Evolutionary conservation across 2,888 invertebrate species (phyloP), one percentile per base, ranked within the genome.

Genomic region (Coelinius sp.): DNA sequence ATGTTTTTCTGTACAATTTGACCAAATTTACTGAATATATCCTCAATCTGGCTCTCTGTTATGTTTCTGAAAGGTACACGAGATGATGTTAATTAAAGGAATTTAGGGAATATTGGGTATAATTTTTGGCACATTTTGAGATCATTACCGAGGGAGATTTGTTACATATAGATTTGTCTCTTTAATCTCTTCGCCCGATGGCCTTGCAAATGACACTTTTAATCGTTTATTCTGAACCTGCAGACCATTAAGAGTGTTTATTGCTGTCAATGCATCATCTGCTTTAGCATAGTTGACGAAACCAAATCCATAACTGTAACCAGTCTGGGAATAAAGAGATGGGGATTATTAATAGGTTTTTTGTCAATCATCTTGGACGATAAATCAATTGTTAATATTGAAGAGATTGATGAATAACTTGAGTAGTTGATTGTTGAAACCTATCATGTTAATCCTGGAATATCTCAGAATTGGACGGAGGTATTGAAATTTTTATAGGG

Each of bases 281-380:
- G 94, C 94, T 73, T 93, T 92, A 68, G 93, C 91, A 88, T 94
- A 98, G 88, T 97, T 97, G 56, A 97, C 96, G 89, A 98, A 98
- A 46, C 97, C 98, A 89, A 97, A 98, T 49, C 98, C 98, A 88
- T 95, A 97, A 89, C 97, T 97, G 90, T 97, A 97, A 63, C 97
- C 97, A 88, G 97, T 97, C 92, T 70, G 77, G 5, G 22, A 35
- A 59, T 20, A n/a, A 77, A 73, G 75, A 75, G 74, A 75, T 72
- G 64, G 76, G 73, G 75, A 69, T 63, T 72, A 76, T 74, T 69
- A 52, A 74, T 53, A 65, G 74, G 74, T 71, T 88, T 90, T 31
- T 7, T 63, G 53, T 53, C 22, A 68, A n/a, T 56, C 17, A 38
- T 68, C 53, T 31, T 35, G 12, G 7, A 64, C 17, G n/a, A 62